A percentile compares a stretch with the other conserved stretches of the same genome.
Evolutionary conservation across 1,140 invertebrate species (phyloP).

Genomic region (Bombus ignitus): DNA sequence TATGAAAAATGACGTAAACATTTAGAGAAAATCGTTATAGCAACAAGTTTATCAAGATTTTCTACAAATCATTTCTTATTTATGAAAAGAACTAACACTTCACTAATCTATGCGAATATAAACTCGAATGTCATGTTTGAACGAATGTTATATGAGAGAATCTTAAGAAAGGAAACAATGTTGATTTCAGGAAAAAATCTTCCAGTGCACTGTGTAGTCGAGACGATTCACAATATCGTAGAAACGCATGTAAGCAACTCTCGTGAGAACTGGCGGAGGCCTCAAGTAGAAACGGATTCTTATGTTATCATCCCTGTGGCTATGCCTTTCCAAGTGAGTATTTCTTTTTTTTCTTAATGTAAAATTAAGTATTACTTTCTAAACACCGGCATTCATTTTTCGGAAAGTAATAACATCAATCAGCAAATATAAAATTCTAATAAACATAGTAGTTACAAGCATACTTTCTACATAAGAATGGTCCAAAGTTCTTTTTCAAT

Average conservation of each 20-base stretch:
- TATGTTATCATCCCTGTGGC: slow-evolving; percentile 96
- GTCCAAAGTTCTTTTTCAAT: no score
- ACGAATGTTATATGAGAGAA: not conserved
- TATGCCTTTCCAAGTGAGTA: slow-evolving; percentile 89
- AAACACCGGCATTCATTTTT: not conserved
- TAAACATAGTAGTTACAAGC: no score
- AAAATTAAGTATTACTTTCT: not conserved
- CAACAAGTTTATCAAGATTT: no score
- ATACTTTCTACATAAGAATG: no score
- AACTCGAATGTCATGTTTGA: no score
- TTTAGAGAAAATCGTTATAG: no score
- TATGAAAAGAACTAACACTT: no score
- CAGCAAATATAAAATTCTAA: no score
- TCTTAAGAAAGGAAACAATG: not conserved
- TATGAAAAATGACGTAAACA: no score
- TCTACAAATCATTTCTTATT: no score
- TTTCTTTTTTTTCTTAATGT: not conserved
- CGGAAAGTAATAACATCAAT: no score
- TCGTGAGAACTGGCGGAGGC: slow-evolving; percentile 85
- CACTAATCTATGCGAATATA: no score
- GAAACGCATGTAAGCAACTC: slow-evolving; percentile 81
- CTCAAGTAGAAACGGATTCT: slow-evolving; percentile 92
- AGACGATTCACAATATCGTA: slow-evolving; percentile 89
- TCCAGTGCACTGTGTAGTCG: slow-evolving; percentile 95
- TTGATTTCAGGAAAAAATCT: slow-evolving; percentile 91